A percentile compares a stretch with the other conserved stretches of the same genome.
phyloP scores from a whole-genome alignment of 1,140 invertebrate genomes.

The Paralvinella palmiformis region DNA sequence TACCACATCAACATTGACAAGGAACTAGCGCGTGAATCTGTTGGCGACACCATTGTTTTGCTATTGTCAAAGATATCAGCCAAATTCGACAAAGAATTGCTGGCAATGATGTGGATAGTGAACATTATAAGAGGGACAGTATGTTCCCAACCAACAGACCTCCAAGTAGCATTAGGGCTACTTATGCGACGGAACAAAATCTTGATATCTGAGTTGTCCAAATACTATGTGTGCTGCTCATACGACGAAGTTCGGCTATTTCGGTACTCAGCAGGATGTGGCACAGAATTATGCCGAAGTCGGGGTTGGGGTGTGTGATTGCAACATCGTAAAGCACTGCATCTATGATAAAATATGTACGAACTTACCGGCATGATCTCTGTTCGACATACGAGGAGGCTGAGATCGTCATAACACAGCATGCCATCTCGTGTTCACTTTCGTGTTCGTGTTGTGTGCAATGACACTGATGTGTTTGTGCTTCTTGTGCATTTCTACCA shows the following conservation, averaged over 20 bases:
- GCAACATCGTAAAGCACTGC: neutral
- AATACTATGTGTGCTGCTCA: too few species aligned
- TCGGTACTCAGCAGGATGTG: too few species aligned
- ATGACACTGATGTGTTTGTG: too few species aligned
- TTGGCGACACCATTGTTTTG: neutral
- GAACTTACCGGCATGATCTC: neutral
- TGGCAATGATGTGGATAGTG: too few species aligned
- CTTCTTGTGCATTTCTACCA: too few species aligned
- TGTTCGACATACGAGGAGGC: neutral
- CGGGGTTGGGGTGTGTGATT: neutral
- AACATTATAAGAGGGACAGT: neutral
- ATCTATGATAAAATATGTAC: neutral
- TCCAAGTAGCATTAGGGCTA: constrained; percentile 1
- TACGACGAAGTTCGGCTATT: too few species aligned
- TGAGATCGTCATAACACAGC: constrained; percentile 2
- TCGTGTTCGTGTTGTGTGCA: too few species aligned
- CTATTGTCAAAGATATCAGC: too few species aligned
- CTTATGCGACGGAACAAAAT: constrained; percentile 1
- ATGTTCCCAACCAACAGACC: neutral
- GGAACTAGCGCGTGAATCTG: neutral
- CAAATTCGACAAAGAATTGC: too few species aligned
- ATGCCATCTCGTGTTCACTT: too few species aligned
- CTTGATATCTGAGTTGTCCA: neutral
- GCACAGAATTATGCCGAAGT: too few species aligned
- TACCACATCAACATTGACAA: constrained; percentile 3